Evolutionary conservation across 2,797 vertebrate genomes (phyloP).

Genomic region (Aldrovandia affinis): DNA sequence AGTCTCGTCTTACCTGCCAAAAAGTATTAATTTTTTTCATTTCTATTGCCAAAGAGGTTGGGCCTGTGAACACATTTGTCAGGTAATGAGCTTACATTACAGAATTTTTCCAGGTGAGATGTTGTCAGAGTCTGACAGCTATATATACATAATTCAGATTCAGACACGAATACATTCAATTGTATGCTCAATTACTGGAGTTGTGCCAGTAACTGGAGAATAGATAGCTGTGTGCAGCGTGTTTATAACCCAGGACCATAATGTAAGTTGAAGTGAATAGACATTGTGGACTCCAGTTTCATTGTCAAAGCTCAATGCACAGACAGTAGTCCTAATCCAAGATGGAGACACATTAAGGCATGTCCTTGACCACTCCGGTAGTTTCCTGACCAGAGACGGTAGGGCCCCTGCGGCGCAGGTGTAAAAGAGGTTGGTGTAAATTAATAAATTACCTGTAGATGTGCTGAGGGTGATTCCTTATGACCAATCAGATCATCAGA

Average conservation of each 20-base stretch:
- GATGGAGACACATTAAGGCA: no score
- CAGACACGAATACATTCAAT: not conserved
- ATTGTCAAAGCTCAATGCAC: no score
- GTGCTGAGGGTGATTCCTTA: no score
- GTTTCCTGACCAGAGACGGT: no score
- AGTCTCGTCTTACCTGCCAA: no score
- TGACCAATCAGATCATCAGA: no score
- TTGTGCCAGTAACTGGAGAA: not conserved
- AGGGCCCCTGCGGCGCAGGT: no score
- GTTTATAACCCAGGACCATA: not conserved
- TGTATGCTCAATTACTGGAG: not conserved
- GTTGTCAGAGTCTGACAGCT: not conserved
- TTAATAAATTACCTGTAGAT: no score
- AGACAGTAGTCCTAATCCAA: no score
- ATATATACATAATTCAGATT: not conserved
- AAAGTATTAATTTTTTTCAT: not conserved
- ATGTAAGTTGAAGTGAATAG: not conserved
- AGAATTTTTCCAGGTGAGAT: conserved; percentile 2
- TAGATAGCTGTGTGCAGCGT: no score
- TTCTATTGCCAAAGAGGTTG: not conserved
- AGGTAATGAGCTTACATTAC: conserved; percentile 9
- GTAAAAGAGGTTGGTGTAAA: no score
- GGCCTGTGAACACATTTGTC: not conserved
- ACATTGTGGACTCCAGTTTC: not conserved
- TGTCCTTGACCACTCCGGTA: not conserved